Evolutionary conservation across 2,113 vertebrate genomes (phyloP), one percentile per base, ranked within the genome.

Genomic region (Puma concolor): DNA sequence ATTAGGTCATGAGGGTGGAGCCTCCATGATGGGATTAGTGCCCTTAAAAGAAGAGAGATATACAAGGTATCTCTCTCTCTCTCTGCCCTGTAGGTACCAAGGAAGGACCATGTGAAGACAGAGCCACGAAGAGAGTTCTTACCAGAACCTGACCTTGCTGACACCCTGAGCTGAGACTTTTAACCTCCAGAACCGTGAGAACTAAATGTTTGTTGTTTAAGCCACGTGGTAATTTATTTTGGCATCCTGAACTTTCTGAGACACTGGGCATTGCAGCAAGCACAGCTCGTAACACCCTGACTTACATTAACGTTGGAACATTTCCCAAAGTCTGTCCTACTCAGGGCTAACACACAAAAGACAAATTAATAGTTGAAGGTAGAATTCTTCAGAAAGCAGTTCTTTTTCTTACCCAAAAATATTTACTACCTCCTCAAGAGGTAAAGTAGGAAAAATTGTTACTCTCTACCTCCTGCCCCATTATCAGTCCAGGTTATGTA

Each of bases 351-450:
- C 8, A 2, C 9, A 60, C 9, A 15, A 74, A 38, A 94, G 57
- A 72, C 69, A 88, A 74, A 67, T 60, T 52, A 79, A 36, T 74
- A 74, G 33, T 79, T 88, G 54, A 88, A 94, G 38, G 31, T 52
- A 77, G 50, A 85, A 84, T 44, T 81, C 57, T 85, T 86, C 88
- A 88, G 60, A 82, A 7, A 85, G 54, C 41, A 92, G 38, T 23
- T 92, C 54, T 89, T 5, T 15, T 87, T 93, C 27, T 64, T 64
- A 64, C 63, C 33, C 5, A 17, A 80, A 50, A 88, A 41, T 44
- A 80, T 67, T 50, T 64, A 86, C 72, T 91, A 54, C 76, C 64
- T 97, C 74, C 11, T 17, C 7, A 14, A 63, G n/a, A 15, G 23
- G 2, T 52, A 50, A 85, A 84, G 4, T 36, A 80, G 69, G 23